Evolutionary conservation across 2,113 vertebrate species (phyloP).

Genomic region (Syrrhaptes paradoxus): DNA sequence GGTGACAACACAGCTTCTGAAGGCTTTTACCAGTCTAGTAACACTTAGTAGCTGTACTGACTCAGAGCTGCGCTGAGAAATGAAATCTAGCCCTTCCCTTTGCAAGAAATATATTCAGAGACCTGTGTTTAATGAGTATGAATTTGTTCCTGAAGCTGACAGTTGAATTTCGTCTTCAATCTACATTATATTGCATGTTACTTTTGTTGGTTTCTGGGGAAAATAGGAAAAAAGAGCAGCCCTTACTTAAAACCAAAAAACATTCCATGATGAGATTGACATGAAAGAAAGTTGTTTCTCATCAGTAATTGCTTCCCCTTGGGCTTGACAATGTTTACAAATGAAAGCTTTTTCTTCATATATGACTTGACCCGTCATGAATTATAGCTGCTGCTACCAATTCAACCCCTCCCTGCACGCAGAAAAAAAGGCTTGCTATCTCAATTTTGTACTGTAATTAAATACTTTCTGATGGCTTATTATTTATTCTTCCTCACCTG

Average conservation of each 20-base stretch:
- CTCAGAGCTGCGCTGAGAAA: not conserved
- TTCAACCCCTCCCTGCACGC: not conserved
- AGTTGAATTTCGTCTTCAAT: conserved; percentile 1
- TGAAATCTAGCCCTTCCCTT: not conserved
- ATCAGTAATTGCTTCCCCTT: conserved; percentile 44
- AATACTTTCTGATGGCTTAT: conserved; percentile 15
- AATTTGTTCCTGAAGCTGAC: not conserved
- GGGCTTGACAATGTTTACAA: conserved; percentile 16
- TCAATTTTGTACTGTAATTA: conserved; percentile 42
- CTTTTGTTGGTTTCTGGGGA: not conserved
- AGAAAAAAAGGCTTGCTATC: not conserved
- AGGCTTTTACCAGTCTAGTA: not conserved
- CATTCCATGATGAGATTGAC: not conserved
- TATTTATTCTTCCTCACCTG: conserved; percentile 40
- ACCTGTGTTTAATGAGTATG: not conserved
- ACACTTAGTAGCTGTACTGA: not conserved
- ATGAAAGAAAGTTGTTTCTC: not conserved
- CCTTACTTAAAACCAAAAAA: not conserved
- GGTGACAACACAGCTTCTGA: rapidly evolving
- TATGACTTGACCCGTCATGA: conserved; percentile 11
- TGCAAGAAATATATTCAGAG: not conserved
- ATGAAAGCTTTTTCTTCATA: conserved; percentile 38
- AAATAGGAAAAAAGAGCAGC: not conserved
- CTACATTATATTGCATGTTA: not conserved
- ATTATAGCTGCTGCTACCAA: conserved; percentile 3